Conservation (phyloP, 2,797 vertebrate species). For the Cuniculus paca region DNA sequence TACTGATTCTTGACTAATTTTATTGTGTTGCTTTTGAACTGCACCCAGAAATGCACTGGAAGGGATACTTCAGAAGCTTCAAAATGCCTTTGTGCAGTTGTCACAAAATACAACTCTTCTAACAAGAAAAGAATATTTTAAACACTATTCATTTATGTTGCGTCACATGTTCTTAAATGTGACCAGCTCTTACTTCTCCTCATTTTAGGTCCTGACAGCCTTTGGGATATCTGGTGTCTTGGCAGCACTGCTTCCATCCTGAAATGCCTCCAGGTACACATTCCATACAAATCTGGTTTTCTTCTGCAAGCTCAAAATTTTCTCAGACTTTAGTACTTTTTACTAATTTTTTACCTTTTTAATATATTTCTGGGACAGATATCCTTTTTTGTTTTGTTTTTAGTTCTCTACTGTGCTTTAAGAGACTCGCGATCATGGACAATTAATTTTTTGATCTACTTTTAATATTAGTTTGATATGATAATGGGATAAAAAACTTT, state of each 20-base stretch:
- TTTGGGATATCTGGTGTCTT: background rate
- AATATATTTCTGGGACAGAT: background rate
- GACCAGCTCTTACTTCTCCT: background rate
- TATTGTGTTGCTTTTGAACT: background rate
- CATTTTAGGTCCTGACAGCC: background rate
- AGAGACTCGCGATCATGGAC: background rate
- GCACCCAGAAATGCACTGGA: background rate
- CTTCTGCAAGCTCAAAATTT: background rate
- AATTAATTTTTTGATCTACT: background rate
- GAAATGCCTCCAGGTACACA: background rate
- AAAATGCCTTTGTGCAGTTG: background rate
- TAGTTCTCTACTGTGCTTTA: background rate
- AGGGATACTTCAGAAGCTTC: background rate
- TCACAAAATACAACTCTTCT: background rate
- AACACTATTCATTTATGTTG: slow-evolving; percentile 26
- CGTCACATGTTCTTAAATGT: slow-evolving; percentile 33
- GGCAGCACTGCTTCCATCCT: background rate
- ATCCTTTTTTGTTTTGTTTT: background rate
- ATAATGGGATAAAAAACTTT: background rate
- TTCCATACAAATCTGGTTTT: background rate
- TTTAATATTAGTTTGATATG: background rate
- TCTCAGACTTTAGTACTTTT: background rate
- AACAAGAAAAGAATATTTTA: slow-evolving; percentile 2
- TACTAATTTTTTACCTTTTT: background rate
- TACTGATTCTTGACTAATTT: background rate